Base-by-base conservation (phyloP, 2,113 vertebrate species). In the Atractosteus spatula region DNA sequence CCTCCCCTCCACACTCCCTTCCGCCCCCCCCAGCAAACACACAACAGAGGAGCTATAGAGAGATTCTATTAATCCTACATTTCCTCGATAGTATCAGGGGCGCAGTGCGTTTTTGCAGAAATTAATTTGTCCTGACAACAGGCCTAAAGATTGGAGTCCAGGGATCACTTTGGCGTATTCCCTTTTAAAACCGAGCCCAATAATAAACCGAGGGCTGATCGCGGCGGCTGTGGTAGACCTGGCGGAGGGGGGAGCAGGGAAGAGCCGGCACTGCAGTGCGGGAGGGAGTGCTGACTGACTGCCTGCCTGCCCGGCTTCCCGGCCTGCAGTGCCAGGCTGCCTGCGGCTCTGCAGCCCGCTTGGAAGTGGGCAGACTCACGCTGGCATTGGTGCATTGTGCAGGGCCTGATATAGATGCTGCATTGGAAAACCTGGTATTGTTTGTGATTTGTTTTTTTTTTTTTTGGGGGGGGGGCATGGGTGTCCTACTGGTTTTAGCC, bases 71-170 rank as follows among this genome's bases (percentile, higher is more conserved):
- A 91, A 91, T 91, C 80, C 83, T 85, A 74, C 76, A 84, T 89
- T 91, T 94, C 85, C 81, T 86, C 85, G 87, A 88, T 88, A 79
- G 79, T 90, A 91, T 90, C 80, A 77, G 78, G 89, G 84, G 78
- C 81, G 87, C 83, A 86, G 82, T 81, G 80, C 83, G 80, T 85
- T 91, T 90, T 86, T 82, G 86, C 75, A 89, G 85, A 90, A 91
- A 92, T 92, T 91, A 90, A 93, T 92, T 92, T 91, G 81, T 90
- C 85, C 82, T 92, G 85, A 91, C 85, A 91, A 89, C 82, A 84
- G 80, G 82, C 79, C 80, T 86, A 87, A 88, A 91, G 83, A 90
- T 89, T 91, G 81, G 85, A 91, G 88, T 89, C 85, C 82, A 85
- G 83, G 84, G 87, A 90, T 88, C 85, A 84, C 76, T 88, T 16